phyloP scores from a whole-genome alignment of 2,888 invertebrate genomes.

The Xestoiulus laeticollis region DNA sequence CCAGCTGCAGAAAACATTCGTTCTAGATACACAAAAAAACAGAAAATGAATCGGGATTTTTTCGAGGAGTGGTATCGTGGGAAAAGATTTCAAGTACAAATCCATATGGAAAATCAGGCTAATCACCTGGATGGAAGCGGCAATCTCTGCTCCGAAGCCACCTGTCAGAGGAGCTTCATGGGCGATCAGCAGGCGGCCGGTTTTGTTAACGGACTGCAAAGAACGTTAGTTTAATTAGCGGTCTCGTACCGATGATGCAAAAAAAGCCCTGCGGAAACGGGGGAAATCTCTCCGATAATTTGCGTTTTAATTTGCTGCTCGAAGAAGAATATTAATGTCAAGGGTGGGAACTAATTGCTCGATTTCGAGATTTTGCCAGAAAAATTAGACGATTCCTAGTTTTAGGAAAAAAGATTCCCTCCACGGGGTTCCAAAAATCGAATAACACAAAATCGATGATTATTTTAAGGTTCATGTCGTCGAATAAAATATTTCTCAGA shows the following conservation, averaged over 20 bases:
- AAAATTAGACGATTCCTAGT: not conserved
- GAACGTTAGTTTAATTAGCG: not conserved
- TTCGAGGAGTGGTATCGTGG: not conserved
- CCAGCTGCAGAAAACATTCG: constrained; percentile 92
- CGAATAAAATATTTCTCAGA: too few relatives aligned
- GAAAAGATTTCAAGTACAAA: not conserved
- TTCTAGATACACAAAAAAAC: constrained; percentile 70
- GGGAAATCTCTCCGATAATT: not conserved
- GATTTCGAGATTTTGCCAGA: not conserved
- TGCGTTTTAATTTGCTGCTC: not conserved
- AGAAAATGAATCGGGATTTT: not conserved
- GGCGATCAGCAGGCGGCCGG: constrained; percentile 87
- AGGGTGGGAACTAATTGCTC: not conserved
- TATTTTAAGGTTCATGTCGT: too few relatives aligned
- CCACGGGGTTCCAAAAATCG: not conserved
- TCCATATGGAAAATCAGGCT: not conserved
- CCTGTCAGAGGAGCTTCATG: constrained; percentile 96
- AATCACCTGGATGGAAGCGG: constrained; percentile 88
- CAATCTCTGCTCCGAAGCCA: constrained; percentile 96
- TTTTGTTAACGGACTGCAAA: constrained; percentile 89
- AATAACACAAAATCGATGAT: too few relatives aligned
- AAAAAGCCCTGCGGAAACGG: not conserved
- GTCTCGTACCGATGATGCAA: not conserved
- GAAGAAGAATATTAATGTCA: not conserved
- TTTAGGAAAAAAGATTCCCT: not conserved